Percentiles rank a stretch among this genome's conserved stretches.
These are phyloP conservation scores for Drosophila prostipennis DNA, from an alignment of 2,888 invertebrate genomes.

Conservation along the genomic window DNA sequence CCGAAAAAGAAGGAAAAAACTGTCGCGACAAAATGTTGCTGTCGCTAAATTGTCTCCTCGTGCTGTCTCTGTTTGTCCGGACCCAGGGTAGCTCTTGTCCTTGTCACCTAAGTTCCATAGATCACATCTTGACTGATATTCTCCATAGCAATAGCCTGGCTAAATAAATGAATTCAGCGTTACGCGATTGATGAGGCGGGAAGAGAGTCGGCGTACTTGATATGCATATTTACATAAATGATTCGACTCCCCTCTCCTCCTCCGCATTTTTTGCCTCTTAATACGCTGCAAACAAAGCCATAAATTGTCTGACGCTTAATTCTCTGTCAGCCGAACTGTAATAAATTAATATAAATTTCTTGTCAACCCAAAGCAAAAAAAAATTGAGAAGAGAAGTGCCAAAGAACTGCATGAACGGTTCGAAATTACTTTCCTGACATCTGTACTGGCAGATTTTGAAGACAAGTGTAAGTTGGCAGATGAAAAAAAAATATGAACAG, in stretches of 20 bases:
- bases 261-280: constrained; percentile 41
- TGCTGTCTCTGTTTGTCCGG: constrained; percentile 10
- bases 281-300: constrained; percentile 81
- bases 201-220: constrained; percentile 7
- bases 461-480: neutral
- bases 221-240: constrained; percentile 71
- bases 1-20: constrained; percentile 49
- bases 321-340: constrained; percentile 82
- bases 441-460: neutral
- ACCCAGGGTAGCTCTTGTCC: constrained; percentile 49
- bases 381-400: constrained; percentile 26
- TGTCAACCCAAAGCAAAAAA: constrained; percentile 64
- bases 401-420: constrained; percentile 32
- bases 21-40: constrained; percentile 74
- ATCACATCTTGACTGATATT: constrained; percentile 36
- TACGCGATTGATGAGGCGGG: constrained; percentile 18
- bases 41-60: constrained; percentile 46
- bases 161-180: constrained; percentile 7
- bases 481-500: too few relatives aligned
- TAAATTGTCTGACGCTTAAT: constrained; percentile 83
- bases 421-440: neutral
- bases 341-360: constrained; percentile 83
- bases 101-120: constrained; percentile 14
- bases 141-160: neutral
- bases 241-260: constrained; percentile 39